phyloP scores from a whole-genome alignment of 2,113 vertebrate species.

The Ellobius talpinus region DNA sequence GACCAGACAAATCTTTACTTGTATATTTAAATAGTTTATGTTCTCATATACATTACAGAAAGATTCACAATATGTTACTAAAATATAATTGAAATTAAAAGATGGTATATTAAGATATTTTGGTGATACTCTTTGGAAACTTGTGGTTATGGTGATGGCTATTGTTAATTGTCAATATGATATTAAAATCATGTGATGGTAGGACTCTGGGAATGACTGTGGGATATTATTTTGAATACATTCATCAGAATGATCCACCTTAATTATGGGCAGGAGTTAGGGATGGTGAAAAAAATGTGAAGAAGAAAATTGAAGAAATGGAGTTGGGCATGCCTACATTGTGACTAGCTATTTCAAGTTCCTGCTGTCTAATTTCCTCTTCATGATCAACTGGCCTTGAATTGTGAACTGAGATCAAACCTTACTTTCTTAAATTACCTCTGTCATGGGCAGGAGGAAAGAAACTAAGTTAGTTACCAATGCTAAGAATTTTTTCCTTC shows the following conservation, averaged over 20 bases:
- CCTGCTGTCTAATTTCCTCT: neutral
- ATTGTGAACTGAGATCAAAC: neutral
- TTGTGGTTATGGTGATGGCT: neutral
- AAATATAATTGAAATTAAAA: neutral
- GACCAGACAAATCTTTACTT: neutral
- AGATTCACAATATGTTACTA: neutral
- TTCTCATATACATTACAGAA: neutral
- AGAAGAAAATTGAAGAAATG: neutral
- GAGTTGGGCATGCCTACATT: neutral
- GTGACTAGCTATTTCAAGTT: neutral
- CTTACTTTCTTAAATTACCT: neutral
- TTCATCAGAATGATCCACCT: neutral
- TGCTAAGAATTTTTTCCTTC: neutral
- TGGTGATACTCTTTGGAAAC: neutral
- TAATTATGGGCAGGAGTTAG: neutral
- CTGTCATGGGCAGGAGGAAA: neutral
- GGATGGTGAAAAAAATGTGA: neutral
- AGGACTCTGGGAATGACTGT: fast-evolving
- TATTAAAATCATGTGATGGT: neutral
- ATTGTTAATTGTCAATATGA: neutral
- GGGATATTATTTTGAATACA: neutral
- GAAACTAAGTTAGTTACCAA: neutral
- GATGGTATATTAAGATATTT: neutral
- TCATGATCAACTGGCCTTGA: neutral
- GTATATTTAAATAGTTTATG: fast-evolving